These are phyloP conservation scores for Pavo muticus DNA, from an alignment of 2,113 vertebrate species.

Conservation along the genomic window DNA sequence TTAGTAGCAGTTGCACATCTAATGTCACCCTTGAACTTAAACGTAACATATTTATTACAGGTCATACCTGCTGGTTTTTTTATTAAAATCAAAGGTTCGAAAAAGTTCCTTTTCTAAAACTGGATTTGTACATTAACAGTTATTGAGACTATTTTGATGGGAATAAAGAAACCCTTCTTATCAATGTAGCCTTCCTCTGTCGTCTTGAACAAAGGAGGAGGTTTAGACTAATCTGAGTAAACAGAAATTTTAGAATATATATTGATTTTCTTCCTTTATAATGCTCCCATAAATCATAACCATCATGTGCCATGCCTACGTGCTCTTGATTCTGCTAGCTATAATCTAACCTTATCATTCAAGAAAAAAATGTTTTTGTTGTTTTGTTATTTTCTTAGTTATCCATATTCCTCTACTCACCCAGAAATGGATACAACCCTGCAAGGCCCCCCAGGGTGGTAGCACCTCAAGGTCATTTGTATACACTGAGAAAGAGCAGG, in stretches of 20 bases:
- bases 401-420: background rate
- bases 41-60: background rate
- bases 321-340: slow-evolving; percentile 71
- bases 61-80: background rate
- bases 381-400: slow-evolving; percentile 11
- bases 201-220: background rate
- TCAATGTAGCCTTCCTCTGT: slow-evolving; percentile 1
- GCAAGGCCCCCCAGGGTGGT: background rate
- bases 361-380: slow-evolving; percentile 61
- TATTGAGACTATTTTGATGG: slow-evolving; percentile 8
- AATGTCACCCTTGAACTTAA: background rate
- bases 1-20: background rate
- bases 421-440: background rate
- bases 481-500: slow-evolving; percentile 23
- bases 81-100: background rate
- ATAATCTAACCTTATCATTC: slow-evolving; percentile 69
- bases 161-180: background rate
- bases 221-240: slow-evolving; percentile 66
- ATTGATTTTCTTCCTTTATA: slow-evolving; percentile 74
- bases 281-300: slow-evolving; percentile 77
- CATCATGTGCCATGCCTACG: slow-evolving; percentile 49
- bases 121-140: background rate
- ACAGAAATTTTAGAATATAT: slow-evolving; percentile 71
- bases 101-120: background rate
- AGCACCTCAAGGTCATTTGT: slow-evolving; percentile 63